Conservation (phyloP, 2,797 vertebrate genomes). For the Sorex maritimensis region DNA sequence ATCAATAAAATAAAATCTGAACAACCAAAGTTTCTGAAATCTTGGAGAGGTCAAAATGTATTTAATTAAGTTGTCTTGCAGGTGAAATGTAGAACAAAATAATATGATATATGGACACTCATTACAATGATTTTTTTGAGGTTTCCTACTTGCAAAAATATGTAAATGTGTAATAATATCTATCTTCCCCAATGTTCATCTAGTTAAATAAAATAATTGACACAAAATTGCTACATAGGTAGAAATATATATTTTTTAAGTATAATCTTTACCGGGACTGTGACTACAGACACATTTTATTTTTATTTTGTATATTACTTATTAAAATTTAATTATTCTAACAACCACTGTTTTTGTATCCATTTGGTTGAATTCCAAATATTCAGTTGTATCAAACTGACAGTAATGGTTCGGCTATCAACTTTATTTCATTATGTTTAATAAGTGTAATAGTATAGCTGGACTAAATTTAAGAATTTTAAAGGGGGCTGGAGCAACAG, state of each 20-base stretch:
- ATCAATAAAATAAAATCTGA: not conserved
- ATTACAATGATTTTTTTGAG: not conserved
- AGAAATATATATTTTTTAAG: not conserved
- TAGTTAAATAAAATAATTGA: constrained; percentile 13
- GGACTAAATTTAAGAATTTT: not conserved
- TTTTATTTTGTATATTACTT: constrained; percentile 17
- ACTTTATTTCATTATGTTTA: not conserved
- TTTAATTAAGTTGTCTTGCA: not conserved
- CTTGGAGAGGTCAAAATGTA: constrained; percentile 1
- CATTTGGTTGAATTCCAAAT: constrained; percentile 9
- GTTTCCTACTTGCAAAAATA: not conserved
- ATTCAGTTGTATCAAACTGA: not conserved
- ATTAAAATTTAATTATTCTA: not conserved
- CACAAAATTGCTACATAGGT: not conserved
- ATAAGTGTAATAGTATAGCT: not conserved
- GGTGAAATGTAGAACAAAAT: not conserved
- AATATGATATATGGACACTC: not conserved
- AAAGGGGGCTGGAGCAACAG: no score
- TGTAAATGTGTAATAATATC: not conserved
- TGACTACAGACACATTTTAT: constrained; percentile 24
- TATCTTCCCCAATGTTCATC: not conserved
- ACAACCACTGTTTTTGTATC: not conserved
- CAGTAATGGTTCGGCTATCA: not conserved
- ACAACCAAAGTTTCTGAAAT: not conserved
- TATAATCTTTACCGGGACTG: not conserved